phyloP scores from a whole-genome alignment of 2,113 vertebrate species.

The Stegastes partitus region DNA sequence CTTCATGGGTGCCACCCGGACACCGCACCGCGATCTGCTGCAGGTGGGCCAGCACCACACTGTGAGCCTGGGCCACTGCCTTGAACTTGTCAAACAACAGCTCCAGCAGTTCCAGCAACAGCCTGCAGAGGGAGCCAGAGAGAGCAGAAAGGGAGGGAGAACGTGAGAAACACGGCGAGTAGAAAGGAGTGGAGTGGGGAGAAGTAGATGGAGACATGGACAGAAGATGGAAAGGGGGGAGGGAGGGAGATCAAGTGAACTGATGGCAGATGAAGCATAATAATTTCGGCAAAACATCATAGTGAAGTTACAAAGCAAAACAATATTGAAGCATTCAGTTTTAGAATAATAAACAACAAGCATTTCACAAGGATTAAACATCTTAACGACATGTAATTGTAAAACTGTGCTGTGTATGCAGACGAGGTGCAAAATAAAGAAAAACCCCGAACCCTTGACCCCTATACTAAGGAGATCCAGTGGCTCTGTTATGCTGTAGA shows the following conservation, averaged over 20 bases:
- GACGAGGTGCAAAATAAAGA: too few relatives aligned
- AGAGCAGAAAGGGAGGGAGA: slow-evolving; percentile 27
- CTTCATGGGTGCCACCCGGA: slow-evolving; percentile 85
- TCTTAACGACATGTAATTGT: background rate
- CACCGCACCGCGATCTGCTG: slow-evolving; percentile 88
- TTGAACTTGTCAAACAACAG: slow-evolving; percentile 98
- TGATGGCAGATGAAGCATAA: background rate
- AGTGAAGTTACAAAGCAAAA: too few relatives aligned
- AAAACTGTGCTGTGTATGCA: background rate
- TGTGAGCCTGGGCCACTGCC: slow-evolving; percentile 93
- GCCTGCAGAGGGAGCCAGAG: slow-evolving; percentile 82
- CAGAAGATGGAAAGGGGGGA: background rate
- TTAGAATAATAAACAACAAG: too few relatives aligned
- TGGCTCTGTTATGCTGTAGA: too few relatives aligned
- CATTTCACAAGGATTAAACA: too few relatives aligned
- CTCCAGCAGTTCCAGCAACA: slow-evolving; percentile 95
- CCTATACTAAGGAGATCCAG: too few relatives aligned
- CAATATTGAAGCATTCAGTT: too few relatives aligned
- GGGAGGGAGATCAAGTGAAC: background rate
- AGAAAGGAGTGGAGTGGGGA: background rate
- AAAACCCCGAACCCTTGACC: too few relatives aligned
- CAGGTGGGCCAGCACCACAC: slow-evolving; percentile 91
- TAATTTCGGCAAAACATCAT: background rate
- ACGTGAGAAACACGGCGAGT: background rate
- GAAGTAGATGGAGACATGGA: background rate